A percentile compares a stretch with the other conserved stretches of the same genome.
Conservation (phyloP, 2,113 vertebrate species). For the Panthera leo region DNA sequence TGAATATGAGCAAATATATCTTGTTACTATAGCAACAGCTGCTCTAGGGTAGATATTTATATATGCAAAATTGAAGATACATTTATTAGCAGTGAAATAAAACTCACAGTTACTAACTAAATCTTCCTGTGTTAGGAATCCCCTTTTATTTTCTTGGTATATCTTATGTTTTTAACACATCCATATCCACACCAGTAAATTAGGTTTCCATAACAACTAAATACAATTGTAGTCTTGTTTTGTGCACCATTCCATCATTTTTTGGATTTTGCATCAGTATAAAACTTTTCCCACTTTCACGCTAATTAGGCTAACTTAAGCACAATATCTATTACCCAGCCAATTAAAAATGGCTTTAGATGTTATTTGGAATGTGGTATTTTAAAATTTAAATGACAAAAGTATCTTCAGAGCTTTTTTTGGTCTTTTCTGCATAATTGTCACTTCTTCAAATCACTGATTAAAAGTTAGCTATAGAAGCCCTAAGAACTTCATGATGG, state of each 20-base stretch:
- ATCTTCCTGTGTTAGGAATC: conserved; percentile 58
- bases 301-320: conserved; percentile 63
- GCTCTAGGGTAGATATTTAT: conserved; percentile 73
- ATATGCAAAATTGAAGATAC: conserved; percentile 79
- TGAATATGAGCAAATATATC: conserved; percentile 76
- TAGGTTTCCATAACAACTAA: conserved; percentile 84
- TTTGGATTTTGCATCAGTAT: conserved; percentile 73
- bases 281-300: conserved; percentile 58
- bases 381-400: conserved; percentile 67
- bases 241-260: conserved; percentile 73
- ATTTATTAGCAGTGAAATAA: conserved; percentile 76
- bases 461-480: conserved; percentile 39
- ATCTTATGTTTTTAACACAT: conserved; percentile 60
- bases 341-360: conserved; percentile 66
- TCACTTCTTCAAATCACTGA: conserved; percentile 33
- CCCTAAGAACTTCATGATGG: conserved; percentile 12
- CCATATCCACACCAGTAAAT: conserved; percentile 63
- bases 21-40: conserved; percentile 84
- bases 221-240: conserved; percentile 73
- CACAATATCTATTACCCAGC: conserved; percentile 49
- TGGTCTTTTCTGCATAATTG: conserved; percentile 32
- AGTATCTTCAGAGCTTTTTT: conserved; percentile 49
- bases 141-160: conserved; percentile 61
- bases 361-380: conserved; percentile 30
- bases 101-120: conserved; percentile 53